Conservation (phyloP, 1,140 invertebrate species). For the Drosophila albomicans region DNA sequence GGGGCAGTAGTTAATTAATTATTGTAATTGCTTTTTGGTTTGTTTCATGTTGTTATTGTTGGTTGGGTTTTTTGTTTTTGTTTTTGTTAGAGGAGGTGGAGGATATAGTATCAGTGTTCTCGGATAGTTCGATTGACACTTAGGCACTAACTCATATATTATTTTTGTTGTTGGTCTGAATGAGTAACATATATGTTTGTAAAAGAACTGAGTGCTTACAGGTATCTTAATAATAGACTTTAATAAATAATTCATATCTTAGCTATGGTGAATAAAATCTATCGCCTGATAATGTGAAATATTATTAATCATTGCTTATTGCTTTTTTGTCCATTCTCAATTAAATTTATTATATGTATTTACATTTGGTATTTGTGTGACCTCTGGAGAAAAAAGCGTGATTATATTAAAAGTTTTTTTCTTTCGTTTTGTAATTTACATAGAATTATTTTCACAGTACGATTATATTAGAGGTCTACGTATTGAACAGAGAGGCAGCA, state of each 20-base stretch:
- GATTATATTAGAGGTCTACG: constrained; percentile 3
- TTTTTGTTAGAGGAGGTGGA: constrained; percentile 19
- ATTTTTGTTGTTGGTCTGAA: not conserved
- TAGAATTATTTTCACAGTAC: constrained; percentile 38
- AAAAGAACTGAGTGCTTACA: constrained; percentile 28
- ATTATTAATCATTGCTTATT: not conserved
- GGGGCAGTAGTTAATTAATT: constrained; percentile 80
- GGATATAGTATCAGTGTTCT: constrained; percentile 25
- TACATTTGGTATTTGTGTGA: constrained; percentile 54
- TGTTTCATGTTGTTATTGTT: constrained; percentile 41
- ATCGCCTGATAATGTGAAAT: constrained; percentile 18
- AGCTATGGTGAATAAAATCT: constrained; percentile 21
- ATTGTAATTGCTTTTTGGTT: constrained; percentile 57
- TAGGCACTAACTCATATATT: constrained; percentile 17
- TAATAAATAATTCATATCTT: constrained; percentile 17
- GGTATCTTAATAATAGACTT: constrained; percentile 34
- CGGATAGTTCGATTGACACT: constrained; percentile 23
- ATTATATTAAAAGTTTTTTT: constrained; percentile 10
- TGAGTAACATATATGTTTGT: not conserved
- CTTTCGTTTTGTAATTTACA: constrained; percentile 42
- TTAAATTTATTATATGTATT: constrained; percentile 46
- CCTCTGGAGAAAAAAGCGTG: constrained; percentile 59
- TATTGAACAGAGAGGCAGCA: constrained; percentile 11
- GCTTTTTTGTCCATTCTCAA: constrained; percentile 5
- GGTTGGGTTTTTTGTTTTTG: constrained; percentile 29